These are phyloP conservation scores for Pachyseris speciosa DNA, from an alignment of 64 coral and sea anemone genomes.

Conservation along the genomic window DNA sequence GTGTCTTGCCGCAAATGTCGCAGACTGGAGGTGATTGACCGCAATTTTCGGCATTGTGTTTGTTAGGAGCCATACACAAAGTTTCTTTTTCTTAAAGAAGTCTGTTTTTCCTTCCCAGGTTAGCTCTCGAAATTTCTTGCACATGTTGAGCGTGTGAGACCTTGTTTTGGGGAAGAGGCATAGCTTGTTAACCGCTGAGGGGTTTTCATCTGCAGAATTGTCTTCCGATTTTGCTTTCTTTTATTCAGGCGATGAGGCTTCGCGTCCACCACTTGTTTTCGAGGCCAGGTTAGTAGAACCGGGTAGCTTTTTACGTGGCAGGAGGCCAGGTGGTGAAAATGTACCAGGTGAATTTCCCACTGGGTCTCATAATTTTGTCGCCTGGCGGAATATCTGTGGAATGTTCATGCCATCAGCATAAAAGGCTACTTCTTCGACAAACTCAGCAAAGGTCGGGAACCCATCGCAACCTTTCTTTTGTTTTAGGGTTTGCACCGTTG, in stretches of 20 bases:
- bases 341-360: too few species aligned
- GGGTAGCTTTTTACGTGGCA: background rate
- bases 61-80: conserved; percentile 44
- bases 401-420: too few species aligned
- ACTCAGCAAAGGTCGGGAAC: conserved; percentile 65
- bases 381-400: too few species aligned
- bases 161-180: conserved; percentile 55
- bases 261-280: background rate
- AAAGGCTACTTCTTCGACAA: conserved; percentile 56
- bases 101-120: background rate
- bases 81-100: conserved; percentile 53
- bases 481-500: conserved; percentile 40
- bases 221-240: background rate
- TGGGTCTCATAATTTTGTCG: too few species aligned
- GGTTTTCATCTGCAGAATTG: too few species aligned
- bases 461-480: conserved; percentile 27
- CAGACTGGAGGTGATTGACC: conserved; percentile 36
- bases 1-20: conserved; percentile 49
- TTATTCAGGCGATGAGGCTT: background rate
- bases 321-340: too few species aligned
- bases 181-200: conserved; percentile 52
- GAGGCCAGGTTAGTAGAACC: background rate
- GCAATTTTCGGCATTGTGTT: conserved; percentile 41
- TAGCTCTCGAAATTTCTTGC: conserved; percentile 70
- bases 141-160: conserved; percentile 48